Percentiles rank a stretch among this genome's conserved stretches.
Conservation (phyloP, 2,797 vertebrate genomes). For the Onychomys torridus region DNA sequence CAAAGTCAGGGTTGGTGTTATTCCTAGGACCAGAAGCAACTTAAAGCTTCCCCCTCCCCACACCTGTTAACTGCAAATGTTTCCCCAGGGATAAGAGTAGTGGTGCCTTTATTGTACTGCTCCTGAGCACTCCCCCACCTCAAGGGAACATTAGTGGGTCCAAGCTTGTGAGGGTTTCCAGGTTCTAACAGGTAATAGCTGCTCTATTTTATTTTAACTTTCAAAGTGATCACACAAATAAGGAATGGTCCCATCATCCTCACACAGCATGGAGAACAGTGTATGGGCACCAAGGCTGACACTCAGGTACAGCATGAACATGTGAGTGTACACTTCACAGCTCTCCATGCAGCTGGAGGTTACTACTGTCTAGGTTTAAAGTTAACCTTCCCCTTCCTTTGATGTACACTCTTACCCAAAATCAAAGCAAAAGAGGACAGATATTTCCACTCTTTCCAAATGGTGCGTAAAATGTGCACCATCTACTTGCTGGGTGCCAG, state of each 20-base stretch:
- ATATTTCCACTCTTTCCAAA: accelerated
- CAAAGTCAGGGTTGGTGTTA: neutral
- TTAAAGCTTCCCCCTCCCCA: neutral
- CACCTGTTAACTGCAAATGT: neutral
- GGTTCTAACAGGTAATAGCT: neutral
- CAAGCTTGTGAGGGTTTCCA: neutral
- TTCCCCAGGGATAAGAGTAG: neutral
- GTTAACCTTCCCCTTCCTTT: neutral
- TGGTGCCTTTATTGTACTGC: neutral
- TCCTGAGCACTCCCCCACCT: neutral
- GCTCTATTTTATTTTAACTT: neutral
- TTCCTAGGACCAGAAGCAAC: neutral
- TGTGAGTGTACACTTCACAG: accelerated
- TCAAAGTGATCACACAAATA: too few relatives aligned
- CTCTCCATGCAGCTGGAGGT: neutral
- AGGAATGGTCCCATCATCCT: accelerated
- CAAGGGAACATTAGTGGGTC: neutral
- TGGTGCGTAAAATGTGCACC: neutral
- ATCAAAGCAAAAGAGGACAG: neutral
- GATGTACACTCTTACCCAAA: neutral
- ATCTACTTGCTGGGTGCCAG: accelerated
- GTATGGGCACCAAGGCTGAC: accelerated
- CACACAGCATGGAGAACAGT: accelerated
- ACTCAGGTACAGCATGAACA: neutral
- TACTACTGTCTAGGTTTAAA: accelerated